A percentile compares a stretch with the other conserved stretches of the same genome.
Conservation (phyloP, 2,797 vertebrate species). For the Galagoides demidoff region DNA sequence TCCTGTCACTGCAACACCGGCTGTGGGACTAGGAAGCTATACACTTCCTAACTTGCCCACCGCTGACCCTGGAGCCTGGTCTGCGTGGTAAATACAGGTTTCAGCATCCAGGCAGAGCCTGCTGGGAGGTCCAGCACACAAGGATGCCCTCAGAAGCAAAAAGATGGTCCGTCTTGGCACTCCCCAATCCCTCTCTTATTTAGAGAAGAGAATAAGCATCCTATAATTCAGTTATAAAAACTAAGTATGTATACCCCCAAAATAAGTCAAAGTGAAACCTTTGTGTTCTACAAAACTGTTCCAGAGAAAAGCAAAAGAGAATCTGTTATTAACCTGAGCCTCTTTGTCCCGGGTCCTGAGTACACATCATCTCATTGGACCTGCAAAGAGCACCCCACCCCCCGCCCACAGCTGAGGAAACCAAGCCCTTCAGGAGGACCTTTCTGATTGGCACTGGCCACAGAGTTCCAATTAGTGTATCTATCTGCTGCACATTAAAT, state of each 20-base stretch:
- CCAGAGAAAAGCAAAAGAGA: neutral
- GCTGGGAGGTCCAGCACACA: neutral
- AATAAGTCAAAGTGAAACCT: neutral
- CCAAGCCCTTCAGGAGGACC: neutral
- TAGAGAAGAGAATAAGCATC: neutral
- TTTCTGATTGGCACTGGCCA: neutral
- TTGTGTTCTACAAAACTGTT: neutral
- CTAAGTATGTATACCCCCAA: neutral
- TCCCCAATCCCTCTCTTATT: neutral
- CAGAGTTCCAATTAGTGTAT: accelerated
- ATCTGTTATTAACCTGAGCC: neutral
- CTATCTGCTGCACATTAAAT: neutral
- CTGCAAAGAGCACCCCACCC: neutral
- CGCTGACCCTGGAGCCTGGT: accelerated
- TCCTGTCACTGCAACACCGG: neutral
- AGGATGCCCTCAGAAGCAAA: neutral
- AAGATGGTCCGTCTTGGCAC: neutral
- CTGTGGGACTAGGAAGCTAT: neutral
- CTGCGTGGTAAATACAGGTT: accelerated
- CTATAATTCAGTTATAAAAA: slow-evolving; percentile 22
- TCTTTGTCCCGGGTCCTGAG: neutral
- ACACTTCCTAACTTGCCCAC: neutral
- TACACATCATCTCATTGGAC: neutral
- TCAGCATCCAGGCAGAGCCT: neutral
- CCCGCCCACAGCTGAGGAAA: neutral